These are phyloP conservation scores for Spilogale gracilis DNA, from an alignment of 2,113 vertebrate species.

Conservation along the genomic window DNA sequence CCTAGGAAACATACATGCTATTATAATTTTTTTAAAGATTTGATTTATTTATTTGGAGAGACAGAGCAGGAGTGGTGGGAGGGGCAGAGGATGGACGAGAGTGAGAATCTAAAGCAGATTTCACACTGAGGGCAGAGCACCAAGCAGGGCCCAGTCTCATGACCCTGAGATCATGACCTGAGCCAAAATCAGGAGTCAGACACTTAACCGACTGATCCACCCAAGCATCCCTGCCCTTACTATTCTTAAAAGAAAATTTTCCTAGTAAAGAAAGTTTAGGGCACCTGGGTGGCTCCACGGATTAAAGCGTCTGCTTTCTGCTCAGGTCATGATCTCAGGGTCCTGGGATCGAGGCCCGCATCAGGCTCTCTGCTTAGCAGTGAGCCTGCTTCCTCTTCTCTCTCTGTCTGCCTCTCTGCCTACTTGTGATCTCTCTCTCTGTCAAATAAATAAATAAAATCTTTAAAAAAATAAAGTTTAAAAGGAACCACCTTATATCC, in stretches of 20 bases:
- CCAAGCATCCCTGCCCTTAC: not conserved
- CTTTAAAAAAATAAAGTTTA: not conserved
- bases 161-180: not conserved
- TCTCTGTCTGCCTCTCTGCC: too few species aligned
- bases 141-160: not conserved
- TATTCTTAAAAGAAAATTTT: not conserved
- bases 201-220: not conserved
- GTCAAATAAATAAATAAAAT: too few species aligned
- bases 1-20: not conserved
- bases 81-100: not conserved
- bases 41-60: not conserved
- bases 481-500: not conserved
- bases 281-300: too few species aligned
- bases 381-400: too few species aligned
- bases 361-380: too few species aligned
- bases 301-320: too few species aligned
- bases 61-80: not conserved
- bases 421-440: too few species aligned
- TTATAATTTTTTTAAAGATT: not conserved
- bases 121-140: not conserved
- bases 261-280: not conserved
- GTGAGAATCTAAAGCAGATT: not conserved
- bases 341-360: too few species aligned
- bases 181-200: not conserved
- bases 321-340: too few species aligned